Evolutionary conservation across 2,113 vertebrate genomes (phyloP).

Genomic region (Galbula dea): DNA sequence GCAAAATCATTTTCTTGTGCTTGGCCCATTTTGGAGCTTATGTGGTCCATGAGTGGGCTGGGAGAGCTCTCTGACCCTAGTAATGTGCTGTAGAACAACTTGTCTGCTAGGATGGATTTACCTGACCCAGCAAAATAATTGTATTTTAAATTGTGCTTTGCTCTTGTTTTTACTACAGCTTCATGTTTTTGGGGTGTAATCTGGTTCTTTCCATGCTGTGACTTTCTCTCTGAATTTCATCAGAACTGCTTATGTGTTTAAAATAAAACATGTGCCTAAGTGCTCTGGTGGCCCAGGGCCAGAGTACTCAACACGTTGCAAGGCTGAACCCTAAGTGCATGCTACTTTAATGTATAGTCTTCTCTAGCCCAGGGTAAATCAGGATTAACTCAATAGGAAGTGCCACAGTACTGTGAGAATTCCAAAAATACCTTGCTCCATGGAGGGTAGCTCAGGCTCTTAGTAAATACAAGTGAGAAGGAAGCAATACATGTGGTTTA

Average conservation of each 20-base stretch:
- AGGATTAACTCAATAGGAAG: not conserved
- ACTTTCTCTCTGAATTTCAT: constrained; percentile 28
- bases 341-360: not conserved
- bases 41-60: not conserved
- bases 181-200: not conserved
- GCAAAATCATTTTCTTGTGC: not conserved
- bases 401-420: not conserved
- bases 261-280: constrained; percentile 18
- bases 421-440: fast-evolving
- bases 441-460: not conserved
- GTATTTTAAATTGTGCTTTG: not conserved
- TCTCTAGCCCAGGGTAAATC: not conserved
- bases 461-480: not conserved
- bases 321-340: not conserved
- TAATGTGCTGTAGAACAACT: not conserved
- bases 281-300: constrained; percentile 29
- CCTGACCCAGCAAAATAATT: not conserved
- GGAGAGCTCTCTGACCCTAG: not conserved
- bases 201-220: not conserved
- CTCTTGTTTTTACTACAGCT: not conserved
- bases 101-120: not conserved
- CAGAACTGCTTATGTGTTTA: not conserved
- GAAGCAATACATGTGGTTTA: not conserved
- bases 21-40: not conserved
- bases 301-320: not conserved